A percentile compares a stretch with the other conserved stretches of the same genome.
Evolutionary conservation across 2,888 invertebrate genomes (phyloP).

Genomic region (Dastarcus helophoroides): DNA sequence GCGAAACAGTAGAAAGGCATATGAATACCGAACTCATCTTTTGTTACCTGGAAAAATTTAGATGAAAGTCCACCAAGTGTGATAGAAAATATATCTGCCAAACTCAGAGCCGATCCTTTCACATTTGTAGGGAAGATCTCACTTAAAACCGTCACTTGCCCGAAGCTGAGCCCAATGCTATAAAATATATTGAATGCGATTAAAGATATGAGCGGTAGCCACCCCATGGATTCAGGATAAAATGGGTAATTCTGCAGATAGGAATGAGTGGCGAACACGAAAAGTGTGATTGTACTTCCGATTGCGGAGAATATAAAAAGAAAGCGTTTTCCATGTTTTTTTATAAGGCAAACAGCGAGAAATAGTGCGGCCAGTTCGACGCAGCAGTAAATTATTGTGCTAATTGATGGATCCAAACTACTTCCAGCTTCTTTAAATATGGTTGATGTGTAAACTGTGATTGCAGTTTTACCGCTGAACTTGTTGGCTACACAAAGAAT

Average conservation of each 20-base stretch:
- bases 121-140: slow-evolving; percentile 45
- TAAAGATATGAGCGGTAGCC: slow-evolving; percentile 40
- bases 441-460: slow-evolving; percentile 48
- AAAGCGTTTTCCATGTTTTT: slow-evolving; percentile 52
- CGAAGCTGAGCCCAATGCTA: slow-evolving; percentile 40
- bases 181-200: slow-evolving; percentile 41
- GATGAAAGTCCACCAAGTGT: slow-evolving; percentile 38
- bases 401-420: slow-evolving; percentile 41
- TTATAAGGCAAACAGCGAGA: slow-evolving; percentile 46
- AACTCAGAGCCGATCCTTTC: slow-evolving; percentile 43
- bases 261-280: slow-evolving; percentile 36
- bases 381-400: slow-evolving; percentile 47
- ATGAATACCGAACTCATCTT: slow-evolving; percentile 47
- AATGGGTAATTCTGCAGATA: slow-evolving; percentile 31
- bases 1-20: slow-evolving; percentile 55
- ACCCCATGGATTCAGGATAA: slow-evolving; percentile 28
- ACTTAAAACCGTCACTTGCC: slow-evolving; percentile 40
- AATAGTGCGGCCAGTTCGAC: slow-evolving; percentile 47
- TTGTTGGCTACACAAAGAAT: slow-evolving; percentile 51
- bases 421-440: slow-evolving; percentile 45
- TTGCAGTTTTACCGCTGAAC: slow-evolving; percentile 51
- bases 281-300: slow-evolving; percentile 34
- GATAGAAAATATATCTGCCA: slow-evolving; percentile 43
- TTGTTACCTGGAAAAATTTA: slow-evolving; percentile 40
- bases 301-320: slow-evolving; percentile 46